These are phyloP conservation scores for Phymatocera aterrima DNA, from an alignment of 2,888 invertebrate genomes.

Conservation along the genomic window DNA sequence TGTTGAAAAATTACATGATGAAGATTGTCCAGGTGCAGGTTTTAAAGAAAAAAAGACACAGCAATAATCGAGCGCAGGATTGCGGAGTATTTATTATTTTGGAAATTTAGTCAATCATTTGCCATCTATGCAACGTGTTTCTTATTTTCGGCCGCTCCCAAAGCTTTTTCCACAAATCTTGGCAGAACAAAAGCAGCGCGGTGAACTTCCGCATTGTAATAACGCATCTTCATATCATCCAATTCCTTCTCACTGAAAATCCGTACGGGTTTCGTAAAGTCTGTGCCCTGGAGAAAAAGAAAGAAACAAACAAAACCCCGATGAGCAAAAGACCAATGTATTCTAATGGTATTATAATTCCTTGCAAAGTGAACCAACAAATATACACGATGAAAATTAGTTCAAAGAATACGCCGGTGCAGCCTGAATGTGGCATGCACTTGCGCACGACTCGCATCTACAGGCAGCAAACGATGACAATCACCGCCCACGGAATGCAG, in stretches of 20 bases:
- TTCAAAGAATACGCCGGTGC: too few species aligned
- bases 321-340: background rate
- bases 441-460: background rate
- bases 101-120: background rate
- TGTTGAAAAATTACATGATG: too few species aligned
- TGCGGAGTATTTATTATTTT: background rate
- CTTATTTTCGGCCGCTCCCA: background rate
- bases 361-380: background rate
- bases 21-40: too few species aligned
- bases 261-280: constrained; percentile 82
- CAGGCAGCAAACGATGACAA: background rate
- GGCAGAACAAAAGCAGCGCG: constrained; percentile 91
- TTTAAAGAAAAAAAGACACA: too few species aligned
- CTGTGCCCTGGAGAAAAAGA: constrained; percentile 74
- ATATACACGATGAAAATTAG: background rate
- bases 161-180: constrained; percentile 79
- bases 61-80: background rate
- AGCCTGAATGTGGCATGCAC: too few species aligned
- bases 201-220: constrained; percentile 92
- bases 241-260: constrained; percentile 82
- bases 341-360: background rate
- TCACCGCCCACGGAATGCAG: background rate
- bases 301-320: background rate
- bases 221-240: constrained; percentile 84
- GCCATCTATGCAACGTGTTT: background rate